Evolutionary conservation across 2,797 vertebrate species (phyloP).

Genomic region (Halcyon badia): DNA sequence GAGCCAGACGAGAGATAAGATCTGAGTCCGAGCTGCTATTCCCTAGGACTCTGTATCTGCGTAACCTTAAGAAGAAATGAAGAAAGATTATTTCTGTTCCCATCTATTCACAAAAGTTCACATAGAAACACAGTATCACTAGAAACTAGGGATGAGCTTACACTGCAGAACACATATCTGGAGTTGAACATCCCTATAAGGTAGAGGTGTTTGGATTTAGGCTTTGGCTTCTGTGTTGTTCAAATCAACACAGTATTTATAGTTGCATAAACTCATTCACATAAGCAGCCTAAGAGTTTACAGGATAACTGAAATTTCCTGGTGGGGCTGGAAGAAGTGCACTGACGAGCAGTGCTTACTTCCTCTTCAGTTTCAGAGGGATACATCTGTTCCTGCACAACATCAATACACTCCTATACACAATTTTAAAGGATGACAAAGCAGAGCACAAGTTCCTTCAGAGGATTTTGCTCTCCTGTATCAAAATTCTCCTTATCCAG

Average conservation of each 20-base stretch:
- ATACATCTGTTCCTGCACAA: not conserved
- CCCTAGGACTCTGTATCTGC: conserved; percentile 93
- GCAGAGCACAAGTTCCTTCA: not conserved
- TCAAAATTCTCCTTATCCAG: not conserved
- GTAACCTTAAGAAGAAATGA: conserved; percentile 84
- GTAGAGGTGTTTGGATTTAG: not conserved
- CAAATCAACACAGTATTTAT: not conserved
- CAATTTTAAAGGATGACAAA: not conserved
- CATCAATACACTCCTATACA: not conserved
- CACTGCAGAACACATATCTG: not conserved
- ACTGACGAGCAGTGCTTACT: not conserved
- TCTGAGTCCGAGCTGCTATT: conserved; percentile 95
- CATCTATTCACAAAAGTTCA: not conserved
- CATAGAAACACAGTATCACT: not conserved
- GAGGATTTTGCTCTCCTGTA: not conserved
- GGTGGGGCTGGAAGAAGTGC: not conserved
- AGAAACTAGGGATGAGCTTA: not conserved
- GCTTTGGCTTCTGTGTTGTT: not conserved
- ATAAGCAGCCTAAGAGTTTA: not conserved
- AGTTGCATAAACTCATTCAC: not conserved
- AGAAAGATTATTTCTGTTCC: conserved; percentile 63
- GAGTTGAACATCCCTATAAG: not conserved
- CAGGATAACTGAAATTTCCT: not conserved
- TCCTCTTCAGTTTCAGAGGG: not conserved
- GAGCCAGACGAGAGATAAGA: conserved; percentile 94